These are phyloP conservation scores for Trissolcus japonicus DNA, from an alignment of 2,888 invertebrate species.

Conservation along the genomic window DNA sequence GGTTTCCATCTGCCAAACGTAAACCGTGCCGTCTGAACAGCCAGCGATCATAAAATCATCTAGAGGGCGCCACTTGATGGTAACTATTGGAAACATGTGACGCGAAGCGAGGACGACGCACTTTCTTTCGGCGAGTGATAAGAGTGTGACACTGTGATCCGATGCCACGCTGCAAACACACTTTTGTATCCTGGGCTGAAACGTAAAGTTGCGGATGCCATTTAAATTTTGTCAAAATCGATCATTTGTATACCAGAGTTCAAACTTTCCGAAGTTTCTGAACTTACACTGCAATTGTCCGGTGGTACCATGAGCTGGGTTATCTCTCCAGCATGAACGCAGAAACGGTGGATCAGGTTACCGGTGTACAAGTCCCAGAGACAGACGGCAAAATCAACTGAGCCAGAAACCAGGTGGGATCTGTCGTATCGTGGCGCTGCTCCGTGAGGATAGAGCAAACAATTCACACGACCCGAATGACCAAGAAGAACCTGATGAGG, in stretches of 20 bases:
- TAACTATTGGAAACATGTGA: conserved; percentile 96
- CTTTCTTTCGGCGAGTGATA: conserved; percentile 94
- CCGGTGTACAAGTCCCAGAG: conserved; percentile 97
- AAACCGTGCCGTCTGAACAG: conserved; percentile 97
- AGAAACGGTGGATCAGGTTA: conserved; percentile 92
- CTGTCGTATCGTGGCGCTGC: conserved; percentile 92
- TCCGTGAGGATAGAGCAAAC: conserved; percentile 95
- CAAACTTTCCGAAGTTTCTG: neutral
- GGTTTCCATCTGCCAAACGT: conserved; percentile 99
- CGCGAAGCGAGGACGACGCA: conserved; percentile 95
- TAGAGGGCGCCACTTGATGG: conserved; percentile 96
- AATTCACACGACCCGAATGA: conserved; percentile 95
- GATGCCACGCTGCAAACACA: conserved; percentile 97
- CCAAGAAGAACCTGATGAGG: conserved; percentile 91
- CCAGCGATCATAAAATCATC: conserved; percentile 99
- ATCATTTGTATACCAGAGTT: neutral
- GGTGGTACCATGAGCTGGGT: conserved; percentile 96
- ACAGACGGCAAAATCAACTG: conserved; percentile 97
- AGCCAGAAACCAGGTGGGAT: conserved; percentile 94
- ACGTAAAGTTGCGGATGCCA: neutral
- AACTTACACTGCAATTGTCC: conserved; percentile 87
- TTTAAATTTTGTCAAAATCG: too few species aligned
- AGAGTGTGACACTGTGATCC: conserved; percentile 96
- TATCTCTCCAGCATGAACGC: conserved; percentile 98
- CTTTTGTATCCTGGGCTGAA: conserved; percentile 90